Conservation (phyloP, 2,113 vertebrate species). For the Phaethon lepturus region DNA sequence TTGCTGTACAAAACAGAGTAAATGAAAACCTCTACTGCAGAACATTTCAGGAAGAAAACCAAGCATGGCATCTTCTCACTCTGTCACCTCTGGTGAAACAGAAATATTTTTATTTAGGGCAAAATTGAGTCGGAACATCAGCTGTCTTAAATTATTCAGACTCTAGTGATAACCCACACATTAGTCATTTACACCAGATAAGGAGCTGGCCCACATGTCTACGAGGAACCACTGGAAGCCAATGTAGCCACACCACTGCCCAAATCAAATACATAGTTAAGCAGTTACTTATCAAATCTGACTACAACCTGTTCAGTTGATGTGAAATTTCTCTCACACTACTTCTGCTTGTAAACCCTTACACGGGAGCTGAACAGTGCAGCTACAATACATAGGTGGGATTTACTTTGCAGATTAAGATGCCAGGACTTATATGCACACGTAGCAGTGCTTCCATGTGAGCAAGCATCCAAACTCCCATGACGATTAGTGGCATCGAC, state of each 20-base stretch:
- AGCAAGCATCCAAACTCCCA: not conserved
- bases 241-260: not conserved
- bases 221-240: not conserved
- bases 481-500: rapidly evolving
- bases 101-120: not conserved
- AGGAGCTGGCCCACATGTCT: not conserved
- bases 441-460: rapidly evolving
- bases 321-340: not conserved
- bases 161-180: not conserved
- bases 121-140: not conserved
- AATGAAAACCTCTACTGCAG: not conserved
- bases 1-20: not conserved
- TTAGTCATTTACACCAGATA: not conserved
- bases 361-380: rapidly evolving
- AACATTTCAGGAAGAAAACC: not conserved
- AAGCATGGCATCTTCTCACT: not conserved
- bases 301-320: not conserved
- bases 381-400: not conserved
- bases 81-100: not conserved
- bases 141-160: not conserved
- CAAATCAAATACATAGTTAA: not conserved
- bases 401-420: not conserved
- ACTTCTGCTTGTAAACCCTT: not conserved
- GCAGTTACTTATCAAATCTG: not conserved
- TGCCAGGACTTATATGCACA: not conserved